phyloP scores from a whole-genome alignment of 2,888 invertebrate species.

The Formica aserva region DNA sequence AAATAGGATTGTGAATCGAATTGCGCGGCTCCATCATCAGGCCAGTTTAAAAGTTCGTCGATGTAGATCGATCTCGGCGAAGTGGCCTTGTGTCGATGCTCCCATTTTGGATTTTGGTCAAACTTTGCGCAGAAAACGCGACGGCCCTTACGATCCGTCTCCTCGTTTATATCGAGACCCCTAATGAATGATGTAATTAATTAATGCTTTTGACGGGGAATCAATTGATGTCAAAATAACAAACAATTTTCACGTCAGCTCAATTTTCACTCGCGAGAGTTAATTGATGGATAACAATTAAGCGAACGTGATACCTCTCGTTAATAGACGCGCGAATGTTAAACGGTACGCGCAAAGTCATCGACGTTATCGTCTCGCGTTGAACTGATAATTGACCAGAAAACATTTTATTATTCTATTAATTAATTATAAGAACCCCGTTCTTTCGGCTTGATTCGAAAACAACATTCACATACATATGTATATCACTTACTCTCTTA shows the following conservation, averaged over 20 bases:
- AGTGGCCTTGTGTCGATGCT: neutral
- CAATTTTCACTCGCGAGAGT: neutral
- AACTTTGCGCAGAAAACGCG: constrained; percentile 41
- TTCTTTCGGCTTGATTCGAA: no score
- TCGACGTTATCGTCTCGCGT: neutral
- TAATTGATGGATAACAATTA: constrained; percentile 38
- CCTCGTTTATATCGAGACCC: constrained; percentile 20
- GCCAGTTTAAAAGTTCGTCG: neutral
- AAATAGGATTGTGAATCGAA: neutral
- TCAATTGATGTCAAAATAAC: constrained; percentile 16
- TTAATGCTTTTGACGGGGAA: neutral
- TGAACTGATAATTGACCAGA: neutral
- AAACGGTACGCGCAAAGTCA: neutral
- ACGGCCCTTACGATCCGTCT: neutral
- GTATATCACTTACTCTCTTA: neutral
- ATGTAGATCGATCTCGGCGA: neutral
- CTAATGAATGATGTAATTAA: constrained; percentile 29
- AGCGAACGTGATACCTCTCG: neutral
- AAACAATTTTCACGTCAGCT: constrained; percentile 26
- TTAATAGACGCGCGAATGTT: neutral
- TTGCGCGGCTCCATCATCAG: neutral
- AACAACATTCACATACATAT: neutral
- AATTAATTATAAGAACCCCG: neutral
- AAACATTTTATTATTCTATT: neutral
- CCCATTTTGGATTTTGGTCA: constrained; percentile 32